Evolutionary conservation across 2,797 vertebrate species (phyloP).

Genomic region (Echiichthys vipera): DNA sequence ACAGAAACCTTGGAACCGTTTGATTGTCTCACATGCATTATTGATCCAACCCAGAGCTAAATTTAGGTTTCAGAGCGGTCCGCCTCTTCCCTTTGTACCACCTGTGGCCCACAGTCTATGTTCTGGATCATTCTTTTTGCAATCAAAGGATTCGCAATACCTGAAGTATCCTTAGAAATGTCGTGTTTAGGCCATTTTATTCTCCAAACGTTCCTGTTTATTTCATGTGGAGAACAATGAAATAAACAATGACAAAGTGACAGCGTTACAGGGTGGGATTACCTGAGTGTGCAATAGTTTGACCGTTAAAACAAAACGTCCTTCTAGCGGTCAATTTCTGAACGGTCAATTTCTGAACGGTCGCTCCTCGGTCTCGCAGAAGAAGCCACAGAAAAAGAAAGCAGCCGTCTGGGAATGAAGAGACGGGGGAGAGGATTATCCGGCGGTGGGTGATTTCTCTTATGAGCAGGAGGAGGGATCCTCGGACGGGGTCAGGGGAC

Average conservation of each 20-base stretch:
- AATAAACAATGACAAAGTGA: no score
- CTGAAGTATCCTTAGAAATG: constrained; percentile 56
- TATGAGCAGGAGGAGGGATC: constrained; percentile 88
- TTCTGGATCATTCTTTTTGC: constrained; percentile 22
- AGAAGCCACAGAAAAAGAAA: constrained; percentile 50
- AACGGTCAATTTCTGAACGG: no score
- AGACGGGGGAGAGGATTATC: constrained; percentile 10
- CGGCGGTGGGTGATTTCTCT: constrained; percentile 31
- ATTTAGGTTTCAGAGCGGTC: constrained; percentile 18
- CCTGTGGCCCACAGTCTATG: constrained; percentile 23
- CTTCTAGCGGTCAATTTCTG: constrained; percentile 46
- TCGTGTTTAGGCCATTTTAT: constrained; percentile 25
- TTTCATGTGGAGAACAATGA: constrained; percentile 25
- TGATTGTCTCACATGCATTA: constrained; percentile 80
- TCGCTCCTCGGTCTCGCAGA: constrained; percentile 54
- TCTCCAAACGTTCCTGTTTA: constrained; percentile 24
- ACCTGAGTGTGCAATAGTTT: constrained; percentile 80
- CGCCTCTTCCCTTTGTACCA: constrained; percentile 44
- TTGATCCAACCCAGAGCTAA: constrained; percentile 27
- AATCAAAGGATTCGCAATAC: constrained; percentile 45
- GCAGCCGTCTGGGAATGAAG: constrained; percentile 44
- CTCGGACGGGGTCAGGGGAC: constrained; percentile 87
- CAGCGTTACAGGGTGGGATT: constrained; percentile 56
- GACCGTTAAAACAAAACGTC: constrained; percentile 51
- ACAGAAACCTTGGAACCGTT: constrained; percentile 59